Conservation (phyloP, 2,797 vertebrate species). For the Triplophysa bombifrons region DNA sequence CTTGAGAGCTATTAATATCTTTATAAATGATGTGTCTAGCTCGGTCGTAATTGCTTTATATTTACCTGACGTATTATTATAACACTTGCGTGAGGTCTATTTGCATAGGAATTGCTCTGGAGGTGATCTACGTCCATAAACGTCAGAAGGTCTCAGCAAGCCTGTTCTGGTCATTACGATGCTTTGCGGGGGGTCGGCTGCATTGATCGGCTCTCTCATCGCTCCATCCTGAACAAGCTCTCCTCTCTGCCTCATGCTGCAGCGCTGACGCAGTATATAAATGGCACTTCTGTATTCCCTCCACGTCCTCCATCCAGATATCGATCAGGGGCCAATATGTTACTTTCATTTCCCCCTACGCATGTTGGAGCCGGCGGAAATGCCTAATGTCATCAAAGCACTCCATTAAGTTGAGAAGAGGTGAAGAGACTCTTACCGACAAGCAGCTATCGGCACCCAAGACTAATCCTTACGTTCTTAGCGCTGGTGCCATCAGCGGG, state of each 20-base stretch:
- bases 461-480: constrained; percentile 7
- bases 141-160: neutral
- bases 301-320: constrained; percentile 43
- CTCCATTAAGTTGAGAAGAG: constrained; percentile 47
- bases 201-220: constrained; percentile 26
- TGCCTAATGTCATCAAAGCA: constrained; percentile 54
- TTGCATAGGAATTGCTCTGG: constrained; percentile 19
- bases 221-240: constrained; percentile 14
- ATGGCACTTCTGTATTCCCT: constrained; percentile 37
- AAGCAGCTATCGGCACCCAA: constrained; percentile 13
- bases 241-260: constrained; percentile 10
- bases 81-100: neutral
- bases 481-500: neutral
- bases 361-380: constrained; percentile 35
- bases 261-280: constrained; percentile 21
- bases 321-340: constrained; percentile 54
- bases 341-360: constrained; percentile 51
- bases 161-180: constrained; percentile 24
- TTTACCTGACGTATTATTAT: constrained; percentile 29
- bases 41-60: constrained; percentile 21
- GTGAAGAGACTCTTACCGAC: constrained; percentile 29
- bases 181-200: constrained; percentile 21
- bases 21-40: constrained; percentile 6
- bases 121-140: constrained; percentile 14
- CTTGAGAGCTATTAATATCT: constrained; percentile 13